Evolutionary conservation across 2,888 invertebrate species (phyloP), one percentile per base, ranked within the genome.

Genomic region (Coleophora flavipennella): DNA sequence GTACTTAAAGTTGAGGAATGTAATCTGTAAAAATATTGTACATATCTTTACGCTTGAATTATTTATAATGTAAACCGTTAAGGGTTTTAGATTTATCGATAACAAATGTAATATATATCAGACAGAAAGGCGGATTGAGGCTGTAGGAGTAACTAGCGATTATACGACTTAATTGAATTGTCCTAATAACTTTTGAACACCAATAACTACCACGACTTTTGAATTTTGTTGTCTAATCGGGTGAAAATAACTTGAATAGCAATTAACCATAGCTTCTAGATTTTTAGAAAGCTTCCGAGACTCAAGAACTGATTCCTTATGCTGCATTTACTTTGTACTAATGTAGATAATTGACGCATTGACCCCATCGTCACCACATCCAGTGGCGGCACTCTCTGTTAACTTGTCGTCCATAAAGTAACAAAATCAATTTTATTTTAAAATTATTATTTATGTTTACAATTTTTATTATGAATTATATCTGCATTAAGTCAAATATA

Each of bases 11-110:
- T 69, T 61, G 61, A 46, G 36, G 46, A 51, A 66, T 71, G 68
- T 80, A 81, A 77, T 67, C 69, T 84, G 83, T 84, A 81, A 81
- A 76, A 84, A 80, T 78, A 77, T 76, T 84, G 84, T 84, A 84
- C 84, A 84, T 84, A 84, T 84, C 84, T 83, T 79, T 81, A 79
- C 67, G 84, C 84, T 84, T 83, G 77, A 65, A 75, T 83, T 73
- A 83, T 83, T 81, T 83, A 81, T 83, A 78, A 75, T 62, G 64
- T 73, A 71, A 66, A 62, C 59, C 57, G 57, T 55, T 79, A 77
- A 78, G 76, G 59, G 54, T 49, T 20, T 55, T 55, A 57, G 71
- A 71, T 63, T 59, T 20, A 52, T 20, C 69, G 60, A 62, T 55
- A 49, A 57, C 51, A 54, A 64, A 59, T 69, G 70, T 71, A 70